Evolutionary conservation across 2,113 vertebrate genomes (phyloP), one percentile per base, ranked within the genome.

Genomic region (Pluvianellus socialis): DNA sequence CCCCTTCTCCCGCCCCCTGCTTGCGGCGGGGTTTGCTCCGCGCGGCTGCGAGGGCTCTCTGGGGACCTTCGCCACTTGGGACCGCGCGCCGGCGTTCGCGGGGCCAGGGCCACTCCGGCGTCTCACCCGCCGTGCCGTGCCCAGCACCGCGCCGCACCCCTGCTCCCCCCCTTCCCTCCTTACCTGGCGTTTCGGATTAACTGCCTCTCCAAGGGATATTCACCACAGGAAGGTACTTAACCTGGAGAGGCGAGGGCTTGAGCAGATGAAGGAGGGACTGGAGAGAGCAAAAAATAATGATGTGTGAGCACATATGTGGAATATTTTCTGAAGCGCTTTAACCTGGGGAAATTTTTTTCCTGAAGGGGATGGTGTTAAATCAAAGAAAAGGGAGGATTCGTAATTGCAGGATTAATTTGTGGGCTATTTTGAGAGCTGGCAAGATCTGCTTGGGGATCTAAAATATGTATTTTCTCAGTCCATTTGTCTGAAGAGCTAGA

Each of bases 51-150:
- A 23, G 71, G 23, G 42, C 28, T 67, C 65, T 38, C 59, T 42
- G 28, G 42, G 12, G n/a, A 22, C 33, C 65, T 22, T 18, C 1
- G 2, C 0, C 24, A 2, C 20, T 1, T 5, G 67, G 49, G 66
- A 40, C 47, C 32, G 1, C 1, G 12, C 1, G 16, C 53, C 2
- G 14, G 30, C 49, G 40, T 17, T 35, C 10, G 6, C 20, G 4
- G 4, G 42, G 14, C 66, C 44, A 3, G 45, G 32, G 24, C 58
- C 20, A 2, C 33, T 20, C 13, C 8, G 3, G 61, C 24, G 5
- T 7, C 62, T 10, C 6, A 1, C 24, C 7, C 13, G 62, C 82
- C 1, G 21, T 24, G 56, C 38, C 47, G 3, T 12, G 67, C 32
- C 47, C 32, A 2, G 16, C 7, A 38, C 38, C 38, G 5, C 6